Base-by-base conservation (phyloP, 2,113 vertebrate species). In the Lepidothrix coronata region DNA sequence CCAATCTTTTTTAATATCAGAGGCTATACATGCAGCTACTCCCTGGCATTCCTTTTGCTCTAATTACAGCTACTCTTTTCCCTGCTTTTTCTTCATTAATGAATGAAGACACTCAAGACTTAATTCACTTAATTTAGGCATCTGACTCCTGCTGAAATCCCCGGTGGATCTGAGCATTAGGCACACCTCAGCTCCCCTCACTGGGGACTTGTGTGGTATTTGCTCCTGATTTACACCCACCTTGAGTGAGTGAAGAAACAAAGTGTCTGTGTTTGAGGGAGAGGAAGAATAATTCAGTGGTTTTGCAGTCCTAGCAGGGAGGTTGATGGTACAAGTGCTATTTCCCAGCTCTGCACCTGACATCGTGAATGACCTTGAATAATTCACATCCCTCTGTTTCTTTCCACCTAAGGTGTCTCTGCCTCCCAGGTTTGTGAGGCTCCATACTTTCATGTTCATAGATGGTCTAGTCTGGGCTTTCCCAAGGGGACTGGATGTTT, bases 121-220 rank as follows among this genome's bases (percentile, higher is more conserved):
- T 93, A 88, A 88, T 94, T 95, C 93, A 92, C 91, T 63, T 43
- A 63, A 81, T 93, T 95, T 89, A 93, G 48, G 57, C 72, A 86
- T 76, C 72, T 1, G 1, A 14, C 46, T 90, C 35, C 58, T 83
- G 44, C 67, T 62, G 67, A 77, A 93, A 58, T 63, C 94, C 65
- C 61, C n/a, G 33, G 73, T 91, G 94, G 51, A 66, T 37, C 41
- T 51, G 31, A 67, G 33, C 39, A 11, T 67, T 67, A 95, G 80
- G 46, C 58, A 61, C 41, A 93, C 63, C 49, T 87, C 44, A 48
- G 0, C 52, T 81, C 33, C 59, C 48, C 49, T 89, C 33, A 4
- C 73, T 28, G 59, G 66, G 52, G 66, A 92, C 49, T 46, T 54
- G 9, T 0, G 1, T 57, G 37, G 48, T 25, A 6, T 81, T 70